phyloP scores from a whole-genome alignment of 1,140 invertebrate species.

The Nebria ingens region DNA sequence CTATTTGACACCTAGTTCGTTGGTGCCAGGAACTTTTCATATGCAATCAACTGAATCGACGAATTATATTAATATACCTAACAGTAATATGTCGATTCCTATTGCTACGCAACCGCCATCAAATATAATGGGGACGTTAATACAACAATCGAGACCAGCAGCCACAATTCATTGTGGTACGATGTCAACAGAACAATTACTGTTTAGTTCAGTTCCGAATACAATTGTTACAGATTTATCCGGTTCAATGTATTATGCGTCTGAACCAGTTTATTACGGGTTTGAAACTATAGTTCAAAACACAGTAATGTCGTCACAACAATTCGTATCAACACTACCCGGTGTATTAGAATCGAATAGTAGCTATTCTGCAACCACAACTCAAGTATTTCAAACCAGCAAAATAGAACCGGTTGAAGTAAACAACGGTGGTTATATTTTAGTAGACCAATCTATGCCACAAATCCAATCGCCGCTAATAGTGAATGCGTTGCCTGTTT shows the following conservation, averaged over 20 bases:
- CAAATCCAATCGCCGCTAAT: slow-evolving; percentile 18
- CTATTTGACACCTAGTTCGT: slow-evolving; percentile 44
- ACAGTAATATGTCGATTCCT: slow-evolving; percentile 45
- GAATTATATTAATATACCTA: slow-evolving; percentile 45
- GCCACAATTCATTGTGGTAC: slow-evolving; percentile 43
- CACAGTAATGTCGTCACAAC: slow-evolving; percentile 74
- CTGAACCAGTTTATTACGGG: slow-evolving; percentile 66
- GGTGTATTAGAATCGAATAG: slow-evolving; percentile 64
- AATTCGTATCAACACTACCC: slow-evolving; percentile 65
- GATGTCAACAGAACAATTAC: slow-evolving; percentile 43
- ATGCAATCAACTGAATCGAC: slow-evolving; percentile 50
- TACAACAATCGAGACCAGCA: neutral
- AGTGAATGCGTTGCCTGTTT: slow-evolving; percentile 23
- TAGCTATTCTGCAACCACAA: slow-evolving; percentile 68
- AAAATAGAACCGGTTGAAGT: slow-evolving; percentile 71
- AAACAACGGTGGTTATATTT: slow-evolving; percentile 53
- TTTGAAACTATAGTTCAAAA: slow-evolving; percentile 76
- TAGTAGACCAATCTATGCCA: slow-evolving; percentile 42
- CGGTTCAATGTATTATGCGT: slow-evolving; percentile 30
- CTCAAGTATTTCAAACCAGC: slow-evolving; percentile 70
- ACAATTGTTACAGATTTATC: slow-evolving; percentile 29
- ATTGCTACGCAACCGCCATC: neutral
- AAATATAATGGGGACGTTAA: neutral
- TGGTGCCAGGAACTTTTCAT: slow-evolving; percentile 49
- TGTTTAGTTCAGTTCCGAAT: slow-evolving; percentile 56